These are phyloP conservation scores for Luperina nickerlii DNA, from an alignment of 2,888 invertebrate genomes.

Conservation along the genomic window DNA sequence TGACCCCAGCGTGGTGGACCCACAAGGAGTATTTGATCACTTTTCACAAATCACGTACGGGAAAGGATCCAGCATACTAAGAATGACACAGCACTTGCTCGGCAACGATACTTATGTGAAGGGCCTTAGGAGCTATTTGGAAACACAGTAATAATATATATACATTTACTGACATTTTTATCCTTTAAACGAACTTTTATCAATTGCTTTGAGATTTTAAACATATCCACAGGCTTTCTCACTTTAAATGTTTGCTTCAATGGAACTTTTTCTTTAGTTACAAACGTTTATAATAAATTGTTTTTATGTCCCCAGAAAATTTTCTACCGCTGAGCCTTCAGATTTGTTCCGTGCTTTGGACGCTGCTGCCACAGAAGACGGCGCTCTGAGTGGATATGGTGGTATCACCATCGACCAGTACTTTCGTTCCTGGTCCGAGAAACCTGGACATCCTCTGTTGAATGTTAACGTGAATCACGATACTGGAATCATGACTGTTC, in stretches of 20 bases:
- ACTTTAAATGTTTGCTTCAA: neutral
- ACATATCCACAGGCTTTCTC: neutral
- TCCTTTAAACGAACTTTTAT: neutral
- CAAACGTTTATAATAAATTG: neutral
- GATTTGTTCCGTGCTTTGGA: constrained; percentile 88
- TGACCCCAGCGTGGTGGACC: constrained; percentile 88
- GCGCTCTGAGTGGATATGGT: constrained; percentile 75
- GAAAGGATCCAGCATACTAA: constrained; percentile 91
- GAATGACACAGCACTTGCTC: constrained; percentile 92
- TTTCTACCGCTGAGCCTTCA: constrained; percentile 85
- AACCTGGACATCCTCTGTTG: constrained; percentile 91
- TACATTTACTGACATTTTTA: constrained; percentile 15
- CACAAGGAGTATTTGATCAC: constrained; percentile 90
- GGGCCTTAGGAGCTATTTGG: constrained; percentile 90
- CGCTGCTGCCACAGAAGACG: constrained; percentile 75
- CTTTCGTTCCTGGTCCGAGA: constrained; percentile 91
- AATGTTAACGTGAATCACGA: constrained; percentile 85
- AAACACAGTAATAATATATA: constrained; percentile 77
- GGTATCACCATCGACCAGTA: constrained; percentile 83
- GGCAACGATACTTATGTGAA: constrained; percentile 87
- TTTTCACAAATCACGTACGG: constrained; percentile 93
- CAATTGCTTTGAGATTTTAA: neutral
- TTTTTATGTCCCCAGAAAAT: constrained; percentile 72
- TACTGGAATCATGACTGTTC: constrained; percentile 78
- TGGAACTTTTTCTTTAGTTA: neutral